Percentiles rank a stretch among this genome's conserved stretches.
Conservation (phyloP, 2,888 invertebrate genomes). For the Morpho deidamia region DNA sequence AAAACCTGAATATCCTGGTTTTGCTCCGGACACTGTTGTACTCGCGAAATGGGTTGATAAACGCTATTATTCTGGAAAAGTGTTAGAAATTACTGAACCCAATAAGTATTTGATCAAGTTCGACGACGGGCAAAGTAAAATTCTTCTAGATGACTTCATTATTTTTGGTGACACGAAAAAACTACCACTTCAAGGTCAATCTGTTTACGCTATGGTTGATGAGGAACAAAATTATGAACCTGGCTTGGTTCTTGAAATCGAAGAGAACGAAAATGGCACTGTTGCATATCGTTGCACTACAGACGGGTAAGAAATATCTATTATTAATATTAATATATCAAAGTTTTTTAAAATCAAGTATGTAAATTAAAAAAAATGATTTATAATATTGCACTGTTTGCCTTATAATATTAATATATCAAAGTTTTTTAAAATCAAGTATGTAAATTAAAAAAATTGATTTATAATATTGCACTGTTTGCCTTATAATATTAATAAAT, state of each 20-base stretch:
- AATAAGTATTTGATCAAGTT: conserved; percentile 81
- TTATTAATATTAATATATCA: too few species aligned
- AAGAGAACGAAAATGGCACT: conserved; percentile 63
- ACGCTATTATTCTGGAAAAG: conserved; percentile 81
- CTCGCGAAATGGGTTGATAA: conserved; percentile 84
- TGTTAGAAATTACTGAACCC: conserved; percentile 74
- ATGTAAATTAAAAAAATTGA: too few species aligned
- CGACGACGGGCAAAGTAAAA: conserved; percentile 80
- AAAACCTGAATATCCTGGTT: conserved; percentile 59
- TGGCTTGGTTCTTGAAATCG: conserved; percentile 66
- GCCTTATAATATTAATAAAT: too few species aligned
- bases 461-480: too few species aligned
- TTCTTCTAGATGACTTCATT: conserved; percentile 79
- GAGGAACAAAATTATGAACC: conserved; percentile 76
- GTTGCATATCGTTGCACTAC: conserved; percentile 69
- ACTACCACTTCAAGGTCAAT: conserved; percentile 73
- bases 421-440: too few species aligned
- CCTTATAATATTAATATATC: too few species aligned
- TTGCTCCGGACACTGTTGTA: conserved; percentile 67
- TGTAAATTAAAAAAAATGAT: too few species aligned
- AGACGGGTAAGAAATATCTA: conserved; percentile 55
- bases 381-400: too few species aligned
- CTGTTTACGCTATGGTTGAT: conserved; percentile 74
- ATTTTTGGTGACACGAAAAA: conserved; percentile 74
- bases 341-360: too few species aligned